These are phyloP conservation scores for Noctua pronuba DNA, from an alignment of 2,888 invertebrate genomes.

Conservation along the genomic window DNA sequence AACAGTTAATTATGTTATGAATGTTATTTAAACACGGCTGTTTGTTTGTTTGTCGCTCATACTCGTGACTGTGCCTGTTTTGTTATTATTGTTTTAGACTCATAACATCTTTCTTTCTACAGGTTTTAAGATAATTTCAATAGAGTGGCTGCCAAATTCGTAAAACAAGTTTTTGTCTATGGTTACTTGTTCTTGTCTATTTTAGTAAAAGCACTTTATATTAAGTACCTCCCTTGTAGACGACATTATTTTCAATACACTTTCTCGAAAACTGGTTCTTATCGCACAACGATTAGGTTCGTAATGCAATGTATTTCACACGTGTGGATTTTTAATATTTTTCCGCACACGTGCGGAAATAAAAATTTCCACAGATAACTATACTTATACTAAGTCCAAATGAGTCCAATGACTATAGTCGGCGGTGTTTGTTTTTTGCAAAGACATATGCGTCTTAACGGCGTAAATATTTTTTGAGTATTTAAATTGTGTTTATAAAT, in stretches of 20 bases:
- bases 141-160: background rate
- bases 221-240: background rate
- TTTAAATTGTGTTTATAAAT: no score
- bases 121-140: background rate
- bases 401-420: no score
- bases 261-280: no score
- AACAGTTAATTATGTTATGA: slow-evolving; percentile 32
- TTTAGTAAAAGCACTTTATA: background rate
- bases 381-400: no score
- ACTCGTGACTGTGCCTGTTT: slow-evolving; percentile 20
- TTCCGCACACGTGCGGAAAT: no score
- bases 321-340: no score
- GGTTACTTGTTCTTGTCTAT: background rate
- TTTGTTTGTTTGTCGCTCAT: slow-evolving; percentile 31
- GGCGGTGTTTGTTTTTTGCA: no score
- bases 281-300: no score
- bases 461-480: no score
- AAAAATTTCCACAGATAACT: no score
- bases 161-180: background rate
- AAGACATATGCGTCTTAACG: no score
- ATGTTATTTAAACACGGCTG: slow-evolving; percentile 45
- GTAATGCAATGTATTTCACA: no score
- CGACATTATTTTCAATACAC: slow-evolving; percentile 23
- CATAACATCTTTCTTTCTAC: background rate
- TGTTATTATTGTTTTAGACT: slow-evolving; percentile 36